Evolutionary conservation across 2,888 invertebrate species (phyloP), one percentile per base, ranked within the genome.

Genomic region (Hermaeophaga mercurialis): DNA sequence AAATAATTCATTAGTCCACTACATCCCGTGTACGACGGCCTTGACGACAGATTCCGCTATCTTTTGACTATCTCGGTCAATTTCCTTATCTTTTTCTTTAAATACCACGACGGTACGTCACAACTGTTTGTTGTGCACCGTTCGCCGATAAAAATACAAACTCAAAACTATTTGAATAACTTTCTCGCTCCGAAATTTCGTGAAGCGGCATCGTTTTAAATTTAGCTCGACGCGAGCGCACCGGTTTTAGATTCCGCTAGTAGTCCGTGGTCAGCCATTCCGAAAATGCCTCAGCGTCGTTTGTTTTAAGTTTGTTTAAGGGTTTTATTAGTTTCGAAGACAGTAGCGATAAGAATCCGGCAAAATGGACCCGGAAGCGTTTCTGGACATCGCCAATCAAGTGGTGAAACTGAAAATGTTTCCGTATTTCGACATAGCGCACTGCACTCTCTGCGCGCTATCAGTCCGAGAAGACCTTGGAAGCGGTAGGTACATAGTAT

Each of bases 401-500:
- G 94, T 99, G 82, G 94, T 96, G 71, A 96, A 97, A 80, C 83
- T 98, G 70, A 96, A 98, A 85, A 98, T 99, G 97, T 99, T 91
- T 78, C 99, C 99, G 52, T 98, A 96, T 82, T 99, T 99, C 80
- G 98, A 99, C 79, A 90, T 97, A 73, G 97, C 97, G 69, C 96
- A 99, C 82, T 95, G 94, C 79, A 85, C 94, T 71, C 82, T 97
- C 69, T 95, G 94, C 82, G 95, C 96, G 74, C 82, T 97, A 71
- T 91, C 93, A 72, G 96, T 97, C 66, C 85, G 96, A 73, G 97
- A 98, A 79, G 97, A 98, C 82, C 84, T 96, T 74, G 94, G 94
- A 71, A 82, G 88, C 77, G 94, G 94, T 91, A 81, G 84, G 86
- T 80, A 54, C 15, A 22, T 5, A 5, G 22, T 11, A 12, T 31